phyloP scores from a whole-genome alignment of 2,797 vertebrate genomes.

The Coracias cyanogaster region DNA sequence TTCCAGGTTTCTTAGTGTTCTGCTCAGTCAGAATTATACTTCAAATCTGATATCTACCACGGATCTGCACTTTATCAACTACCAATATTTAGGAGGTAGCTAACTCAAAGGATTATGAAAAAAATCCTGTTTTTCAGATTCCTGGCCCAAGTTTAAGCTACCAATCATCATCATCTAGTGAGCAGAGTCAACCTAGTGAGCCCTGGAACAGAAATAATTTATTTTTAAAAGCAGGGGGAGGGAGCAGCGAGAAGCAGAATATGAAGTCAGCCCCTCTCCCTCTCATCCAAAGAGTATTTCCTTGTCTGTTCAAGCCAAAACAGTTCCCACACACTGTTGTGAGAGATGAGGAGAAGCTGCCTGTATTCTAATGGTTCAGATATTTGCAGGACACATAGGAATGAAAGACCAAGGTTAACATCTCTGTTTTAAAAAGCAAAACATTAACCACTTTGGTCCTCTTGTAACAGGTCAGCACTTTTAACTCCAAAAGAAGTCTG shows the following conservation, averaged over 20 bases:
- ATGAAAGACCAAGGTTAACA: neutral
- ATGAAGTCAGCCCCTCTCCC: neutral
- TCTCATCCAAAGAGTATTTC: neutral
- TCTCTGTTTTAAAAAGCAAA: neutral
- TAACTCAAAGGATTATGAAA: neutral
- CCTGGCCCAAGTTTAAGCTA: neutral
- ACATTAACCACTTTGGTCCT: neutral
- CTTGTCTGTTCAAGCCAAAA: neutral
- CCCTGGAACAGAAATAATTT: neutral
- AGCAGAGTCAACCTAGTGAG: neutral
- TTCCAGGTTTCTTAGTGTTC: neutral
- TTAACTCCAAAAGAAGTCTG: neutral
- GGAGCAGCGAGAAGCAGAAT: neutral
- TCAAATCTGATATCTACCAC: neutral
- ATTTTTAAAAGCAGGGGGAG: neutral
- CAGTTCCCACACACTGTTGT: neutral
- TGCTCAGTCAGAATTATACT: neutral
- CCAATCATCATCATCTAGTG: neutral
- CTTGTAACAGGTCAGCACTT: neutral
- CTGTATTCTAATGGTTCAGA: neutral
- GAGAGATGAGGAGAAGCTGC: neutral
- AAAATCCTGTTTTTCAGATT: neutral
- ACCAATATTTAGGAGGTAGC: neutral
- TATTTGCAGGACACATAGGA: neutral
- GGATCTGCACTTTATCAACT: neutral